Evolutionary conservation across 2,888 invertebrate genomes (phyloP), one percentile per base, ranked within the genome.

Genomic region (Tinea pellionella): DNA sequence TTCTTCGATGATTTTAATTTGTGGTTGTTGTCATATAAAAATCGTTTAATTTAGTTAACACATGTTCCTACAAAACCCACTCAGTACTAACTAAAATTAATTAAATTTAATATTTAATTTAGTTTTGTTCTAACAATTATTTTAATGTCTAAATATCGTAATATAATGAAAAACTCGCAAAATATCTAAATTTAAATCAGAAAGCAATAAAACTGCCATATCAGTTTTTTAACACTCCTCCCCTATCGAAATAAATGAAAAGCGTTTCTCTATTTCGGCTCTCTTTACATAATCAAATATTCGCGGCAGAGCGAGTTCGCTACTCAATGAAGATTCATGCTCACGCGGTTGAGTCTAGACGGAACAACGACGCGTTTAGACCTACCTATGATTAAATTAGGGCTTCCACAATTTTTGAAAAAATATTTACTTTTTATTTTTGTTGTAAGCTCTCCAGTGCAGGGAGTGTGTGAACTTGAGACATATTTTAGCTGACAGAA

Each of bases 241-340:
- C 55, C 15, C 55, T 29, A n/a, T 24, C 55, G 55, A 55, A 55
- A 55, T 55, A 55, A 55, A 55, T 55, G 55, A 57, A 24, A 57
- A 68, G 64, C 60, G 64, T 68, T 68, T 69, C 65, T 69, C 70
- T 73, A 72, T 68, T 67, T 60, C 62, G 62, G 63, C 65, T 73
- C 69, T 68, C 72, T 79, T 80, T 74, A 74, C 76, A 77, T 82
- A 81, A 82, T 82, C 77, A 80, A 83, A 84, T 82, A 81, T 80
- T 80, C 78, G 68, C 65, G 69, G 69, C 61, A 55, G 58, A 60
- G 60, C 68, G 68, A 60, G 64, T 63, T 65, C 65, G 62, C 67
- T 65, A 65, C 67, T 73, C 71, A 73, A 73, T 73, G 69, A 71
- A 75, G 73, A 74, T 74, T 72, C 71, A 74, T 71, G 69, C 68